Base-by-base conservation (phyloP, 2,888 invertebrate species). In the Ornithoptera alexandrae region DNA sequence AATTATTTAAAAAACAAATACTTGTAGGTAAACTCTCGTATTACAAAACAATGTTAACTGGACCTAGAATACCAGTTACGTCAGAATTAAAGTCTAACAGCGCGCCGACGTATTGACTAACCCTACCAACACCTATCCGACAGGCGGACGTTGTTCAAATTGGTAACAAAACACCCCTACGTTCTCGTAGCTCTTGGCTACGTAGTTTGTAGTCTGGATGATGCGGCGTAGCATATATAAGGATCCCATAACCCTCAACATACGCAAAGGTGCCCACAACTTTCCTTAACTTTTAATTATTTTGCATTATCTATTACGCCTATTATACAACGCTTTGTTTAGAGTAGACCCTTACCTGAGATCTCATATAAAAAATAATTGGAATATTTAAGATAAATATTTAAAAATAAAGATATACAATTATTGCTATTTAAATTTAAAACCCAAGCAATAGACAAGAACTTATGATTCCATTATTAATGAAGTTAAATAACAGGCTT, bases 151-250 rank as follows among this genome's bases (percentile, higher is more conserved):
- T 73, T 73, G 69, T 72, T 76, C 72, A 76, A 75, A 76, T 75
- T 75, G 74, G 78, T 76, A 78, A 78, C 72, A 71, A 65, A 71
- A 77, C 72, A 76, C 74, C 72, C 72, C 70, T 72, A 71, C 69
- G 73, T 73, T 71, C 61, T 72, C 75, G 72, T 65, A 70, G 72
- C 72, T 50, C 69, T 71, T 73, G 69, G 69, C 70, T 63, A 65
- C 69, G 69, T 67, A 71, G 65, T 66, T 61, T 69, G 73, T 71
- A 74, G 73, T 46, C 65, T 67, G 58, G 70, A 67, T 70, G 71
- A 61, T 53, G 60, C 57, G 59, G 58, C 67, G 64, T 68, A 60
- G 62, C 70, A 65, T 72, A 71, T 69, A 62, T 59, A 72, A 63
- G 42, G 58, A 70, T 73, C 62, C 68, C 62, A 50, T 18, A 72